These are phyloP conservation scores for Paramacrobiotus metropolitanus DNA, from an alignment of 1,140 invertebrate species.

Conservation along the genomic window DNA sequence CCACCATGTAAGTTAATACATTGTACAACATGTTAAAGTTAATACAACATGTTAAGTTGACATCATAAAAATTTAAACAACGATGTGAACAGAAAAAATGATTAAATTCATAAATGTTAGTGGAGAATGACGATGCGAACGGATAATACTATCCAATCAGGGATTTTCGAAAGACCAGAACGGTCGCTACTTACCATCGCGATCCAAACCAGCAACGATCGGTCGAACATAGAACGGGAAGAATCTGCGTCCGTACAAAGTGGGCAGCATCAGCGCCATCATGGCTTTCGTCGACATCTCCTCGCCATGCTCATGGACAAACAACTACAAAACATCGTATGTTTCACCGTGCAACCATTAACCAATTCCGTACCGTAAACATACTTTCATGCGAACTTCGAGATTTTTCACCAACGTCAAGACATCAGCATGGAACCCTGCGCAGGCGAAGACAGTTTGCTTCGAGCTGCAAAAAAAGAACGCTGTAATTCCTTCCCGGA, in stretches of 20 bases:
- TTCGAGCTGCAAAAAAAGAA: slow-evolving; percentile 30
- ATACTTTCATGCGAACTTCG: slow-evolving; percentile 53
- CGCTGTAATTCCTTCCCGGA: too few species aligned
- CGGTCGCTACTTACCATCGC: slow-evolving; percentile 30
- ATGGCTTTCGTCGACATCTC: slow-evolving; percentile 70
- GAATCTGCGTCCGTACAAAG: slow-evolving; percentile 87
- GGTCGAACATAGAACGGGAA: slow-evolving; percentile 96
- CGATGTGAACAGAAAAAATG: slow-evolving; percentile 5
- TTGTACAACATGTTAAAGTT: too few species aligned
- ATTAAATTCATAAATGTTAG: slow-evolving; percentile 9
- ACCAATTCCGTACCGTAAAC: slow-evolving; percentile 5
- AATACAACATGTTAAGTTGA: too few species aligned
- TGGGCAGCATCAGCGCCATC: slow-evolving; percentile 80
- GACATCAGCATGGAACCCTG: slow-evolving; percentile 95
- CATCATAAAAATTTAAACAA: neutral
- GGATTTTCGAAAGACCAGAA: too few species aligned
- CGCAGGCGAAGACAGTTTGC: slow-evolving; percentile 57
- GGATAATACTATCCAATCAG: neutral
- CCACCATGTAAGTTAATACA: too few species aligned
- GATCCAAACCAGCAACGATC: slow-evolving; percentile 58
- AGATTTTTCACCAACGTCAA: slow-evolving; percentile 66
- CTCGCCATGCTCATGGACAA: slow-evolving; percentile 80
- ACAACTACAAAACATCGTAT: slow-evolving; percentile 56
- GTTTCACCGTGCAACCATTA: slow-evolving; percentile 9
- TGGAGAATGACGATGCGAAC: slow-evolving; percentile 4